Conservation (phyloP, 2,888 invertebrate species). For the Tortricodes alternella region DNA sequence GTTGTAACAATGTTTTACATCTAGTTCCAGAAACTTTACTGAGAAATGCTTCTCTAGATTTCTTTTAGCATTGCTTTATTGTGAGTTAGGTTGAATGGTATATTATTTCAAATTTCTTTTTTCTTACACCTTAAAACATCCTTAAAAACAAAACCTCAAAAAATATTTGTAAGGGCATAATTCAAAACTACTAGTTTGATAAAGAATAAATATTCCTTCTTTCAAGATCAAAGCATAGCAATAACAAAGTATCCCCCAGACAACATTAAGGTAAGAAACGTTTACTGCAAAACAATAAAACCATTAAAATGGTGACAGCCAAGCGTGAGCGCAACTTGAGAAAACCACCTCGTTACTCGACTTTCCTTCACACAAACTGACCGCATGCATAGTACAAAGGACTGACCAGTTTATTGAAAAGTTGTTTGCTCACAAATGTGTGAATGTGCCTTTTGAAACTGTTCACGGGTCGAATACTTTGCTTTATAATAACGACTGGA, state of each 20-base stretch:
- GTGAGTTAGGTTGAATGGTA: no score
- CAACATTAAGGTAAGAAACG: background rate
- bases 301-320: slow-evolving; percentile 69
- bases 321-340: slow-evolving; percentile 55
- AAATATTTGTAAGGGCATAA: no score
- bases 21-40: no score
- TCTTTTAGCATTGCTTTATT: no score
- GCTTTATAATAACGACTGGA: no score
- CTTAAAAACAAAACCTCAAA: no score
- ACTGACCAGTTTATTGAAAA: slow-evolving; percentile 35
- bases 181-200: no score
- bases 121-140: no score
- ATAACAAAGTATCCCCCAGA: background rate
- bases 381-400: slow-evolving; percentile 30
- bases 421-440: slow-evolving; percentile 24
- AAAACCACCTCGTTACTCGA: slow-evolving; percentile 57
- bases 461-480: slow-evolving; percentile 5
- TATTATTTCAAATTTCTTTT: no score
- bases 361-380: slow-evolving; percentile 38
- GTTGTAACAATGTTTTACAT: no score
- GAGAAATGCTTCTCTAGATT: no score
- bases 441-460: slow-evolving; percentile 19
- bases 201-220: no score
- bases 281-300: slow-evolving; percentile 36
- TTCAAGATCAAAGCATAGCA: background rate